Evolutionary conservation across 2,888 invertebrate species (phyloP), one percentile per base, ranked within the genome.

Genomic region (Mythimna vitellina): DNA sequence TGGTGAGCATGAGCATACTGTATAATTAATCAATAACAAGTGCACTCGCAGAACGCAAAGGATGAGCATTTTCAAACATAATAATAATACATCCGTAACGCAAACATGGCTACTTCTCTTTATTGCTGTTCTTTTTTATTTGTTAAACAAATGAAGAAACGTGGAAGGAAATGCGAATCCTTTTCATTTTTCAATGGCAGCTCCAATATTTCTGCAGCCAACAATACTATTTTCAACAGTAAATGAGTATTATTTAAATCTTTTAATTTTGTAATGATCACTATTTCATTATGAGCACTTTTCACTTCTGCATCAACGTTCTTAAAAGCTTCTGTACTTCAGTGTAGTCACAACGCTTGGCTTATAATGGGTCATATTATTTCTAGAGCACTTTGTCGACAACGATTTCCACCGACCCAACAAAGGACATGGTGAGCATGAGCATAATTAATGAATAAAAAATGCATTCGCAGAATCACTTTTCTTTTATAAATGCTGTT

Each of bases 341-440:
- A n/a, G 38, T 6, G 49, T 35, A 51, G 3, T 57, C n/a, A 6
- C 14, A 65, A 65, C 51, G 57, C 70, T 51, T 70, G 54, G 32
- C 61, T 65, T 65, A 57, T 17, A 58, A 35, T 61, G 29, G 29
- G 54, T 57, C 3, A 29, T 62, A 65, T 78, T 62, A 61, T 71
- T 77, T 77, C 25, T 70, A 77, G 76, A 53, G 60, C 35, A 77
- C 42, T 8, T 57, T 76, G 63, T 64, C 2, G 56, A 67, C 68
- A 70, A 70, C 60, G 49, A 70, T n/a, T 56, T 29, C 14, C 14
- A 32, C 56, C 14, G 49, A 17, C 62, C 62, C 29, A 29, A 32
- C 51, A 51, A 64, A 42, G 35, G 53, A 54, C 1, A 17, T 17
- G 68, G 54, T 76, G 32, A 76, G 38, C 56, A 73, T 14, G 22